Percentiles rank a stretch among this genome's conserved stretches.
These are phyloP conservation scores for Aramus guarauna DNA, from an alignment of 2,113 vertebrate genomes.

Conservation along the genomic window DNA sequence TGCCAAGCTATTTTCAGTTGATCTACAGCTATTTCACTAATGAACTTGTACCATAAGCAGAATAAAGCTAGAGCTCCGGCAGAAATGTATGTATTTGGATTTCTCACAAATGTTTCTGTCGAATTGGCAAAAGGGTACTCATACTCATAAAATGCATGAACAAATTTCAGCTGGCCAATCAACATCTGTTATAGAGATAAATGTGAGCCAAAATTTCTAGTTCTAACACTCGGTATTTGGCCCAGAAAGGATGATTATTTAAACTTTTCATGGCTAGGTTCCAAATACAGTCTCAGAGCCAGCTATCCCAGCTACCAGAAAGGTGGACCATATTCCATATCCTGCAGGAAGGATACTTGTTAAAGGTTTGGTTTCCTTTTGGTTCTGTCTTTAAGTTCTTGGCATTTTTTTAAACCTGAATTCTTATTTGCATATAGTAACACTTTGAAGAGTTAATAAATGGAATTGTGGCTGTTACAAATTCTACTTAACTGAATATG, in stretches of 20 bases:
- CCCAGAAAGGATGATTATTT: slow-evolving; percentile 36
- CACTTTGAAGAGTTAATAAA: not conserved
- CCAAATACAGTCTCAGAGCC: not conserved
- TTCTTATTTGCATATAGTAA: not conserved
- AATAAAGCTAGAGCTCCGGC: not conserved
- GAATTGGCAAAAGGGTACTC: slow-evolving; percentile 20
- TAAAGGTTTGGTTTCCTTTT: not conserved
- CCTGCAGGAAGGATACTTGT: not conserved
- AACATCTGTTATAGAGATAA: slow-evolving; percentile 26
- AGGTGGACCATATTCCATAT: not conserved
- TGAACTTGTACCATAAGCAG: slow-evolving; percentile 14
- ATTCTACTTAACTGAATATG: not conserved
- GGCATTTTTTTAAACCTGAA: not conserved
- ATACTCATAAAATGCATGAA: slow-evolving; percentile 30
- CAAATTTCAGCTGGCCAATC: slow-evolving; percentile 47
- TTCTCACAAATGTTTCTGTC: slow-evolving; percentile 48
- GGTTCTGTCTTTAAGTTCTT: not conserved
- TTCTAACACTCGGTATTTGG: slow-evolving; percentile 12
- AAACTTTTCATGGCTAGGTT: slow-evolving; percentile 15
- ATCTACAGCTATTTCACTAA: slow-evolving; percentile 46
- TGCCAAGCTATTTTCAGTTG: slow-evolving; percentile 45
- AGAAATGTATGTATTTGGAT: slow-evolving; percentile 32
- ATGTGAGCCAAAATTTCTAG: slow-evolving; percentile 28
- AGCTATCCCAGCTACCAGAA: not conserved
- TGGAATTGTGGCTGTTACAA: not conserved